Evolutionary conservation across 2,888 invertebrate genomes (phyloP).

Genomic region (Lithophane socia): DNA sequence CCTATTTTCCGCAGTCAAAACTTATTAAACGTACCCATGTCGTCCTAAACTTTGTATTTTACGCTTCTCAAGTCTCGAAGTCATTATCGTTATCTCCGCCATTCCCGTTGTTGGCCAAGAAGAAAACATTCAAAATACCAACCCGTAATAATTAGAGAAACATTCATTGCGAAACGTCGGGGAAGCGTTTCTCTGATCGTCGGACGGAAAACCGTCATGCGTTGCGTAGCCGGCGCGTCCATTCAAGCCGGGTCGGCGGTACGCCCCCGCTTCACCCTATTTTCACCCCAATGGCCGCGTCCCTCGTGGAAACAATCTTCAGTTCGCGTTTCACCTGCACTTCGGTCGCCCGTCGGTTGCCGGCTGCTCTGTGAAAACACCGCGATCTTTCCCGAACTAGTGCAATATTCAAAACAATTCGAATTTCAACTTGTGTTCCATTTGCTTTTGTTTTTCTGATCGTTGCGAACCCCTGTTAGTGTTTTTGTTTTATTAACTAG

Average conservation of each 20-base stretch:
- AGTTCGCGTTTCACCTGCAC: constrained; percentile 79
- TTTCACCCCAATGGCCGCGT: constrained; percentile 76
- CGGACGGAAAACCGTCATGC: constrained; percentile 64
- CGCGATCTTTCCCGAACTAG: constrained; percentile 84
- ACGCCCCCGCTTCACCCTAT: constrained; percentile 76
- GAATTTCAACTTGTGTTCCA: constrained; percentile 74
- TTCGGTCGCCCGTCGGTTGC: constrained; percentile 69
- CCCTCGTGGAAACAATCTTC: constrained; percentile 74
- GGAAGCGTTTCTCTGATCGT: constrained; percentile 67
- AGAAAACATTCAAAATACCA: constrained; percentile 65
- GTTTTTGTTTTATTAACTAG: constrained; percentile 68
- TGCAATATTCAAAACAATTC: constrained; percentile 81
- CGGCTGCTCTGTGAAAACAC: constrained; percentile 63
- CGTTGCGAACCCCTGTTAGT: constrained; percentile 62
- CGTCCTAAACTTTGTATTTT: constrained; percentile 54
- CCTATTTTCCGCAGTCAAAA: constrained; percentile 39
- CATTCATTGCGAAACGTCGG: constrained; percentile 67
- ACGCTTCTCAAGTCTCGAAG: constrained; percentile 54
- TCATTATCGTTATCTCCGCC: constrained; percentile 57
- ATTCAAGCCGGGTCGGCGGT: constrained; percentile 69
- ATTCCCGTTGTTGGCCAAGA: constrained; percentile 55
- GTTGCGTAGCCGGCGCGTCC: constrained; percentile 74
- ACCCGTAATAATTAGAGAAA: constrained; percentile 73
- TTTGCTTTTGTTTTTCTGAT: constrained; percentile 60
- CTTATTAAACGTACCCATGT: constrained; percentile 56